These are phyloP conservation scores for Zosterops borbonicus DNA, from an alignment of 2,113 vertebrate species.

Conservation along the genomic window DNA sequence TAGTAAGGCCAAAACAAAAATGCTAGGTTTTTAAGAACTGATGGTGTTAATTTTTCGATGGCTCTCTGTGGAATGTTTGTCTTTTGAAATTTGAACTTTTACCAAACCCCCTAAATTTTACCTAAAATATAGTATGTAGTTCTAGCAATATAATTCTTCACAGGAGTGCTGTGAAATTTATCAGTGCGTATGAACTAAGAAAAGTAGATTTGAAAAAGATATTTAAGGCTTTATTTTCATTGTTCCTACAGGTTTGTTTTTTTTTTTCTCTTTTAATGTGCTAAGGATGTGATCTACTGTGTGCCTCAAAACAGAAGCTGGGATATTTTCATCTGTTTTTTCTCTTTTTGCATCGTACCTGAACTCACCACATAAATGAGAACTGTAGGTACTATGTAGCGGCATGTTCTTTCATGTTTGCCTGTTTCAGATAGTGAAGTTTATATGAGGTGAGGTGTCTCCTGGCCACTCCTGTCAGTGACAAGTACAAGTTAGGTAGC, in stretches of 20 bases:
- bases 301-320: not conserved
- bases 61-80: not conserved
- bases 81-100: not conserved
- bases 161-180: not conserved
- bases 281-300: not conserved
- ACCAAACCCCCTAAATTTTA: accelerated
- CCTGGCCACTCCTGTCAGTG: not conserved
- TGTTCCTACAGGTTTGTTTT: not conserved
- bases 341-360: not conserved
- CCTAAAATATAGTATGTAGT: not conserved
- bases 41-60: not conserved
- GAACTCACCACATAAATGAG: not conserved
- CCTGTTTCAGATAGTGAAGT: not conserved
- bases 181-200: not conserved
- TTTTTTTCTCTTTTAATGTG: not conserved
- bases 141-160: not conserved
- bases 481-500: not conserved
- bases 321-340: not conserved
- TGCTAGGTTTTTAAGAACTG: not conserved
- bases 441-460: not conserved
- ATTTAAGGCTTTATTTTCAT: not conserved
- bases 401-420: not conserved
- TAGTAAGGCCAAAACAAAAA: not conserved
- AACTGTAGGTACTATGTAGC: not conserved
- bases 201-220: not conserved